Evolutionary conservation across 2,797 vertebrate genomes (phyloP), one percentile per base, ranked within the genome.

Genomic region (Tauraco hartlaubi): DNA sequence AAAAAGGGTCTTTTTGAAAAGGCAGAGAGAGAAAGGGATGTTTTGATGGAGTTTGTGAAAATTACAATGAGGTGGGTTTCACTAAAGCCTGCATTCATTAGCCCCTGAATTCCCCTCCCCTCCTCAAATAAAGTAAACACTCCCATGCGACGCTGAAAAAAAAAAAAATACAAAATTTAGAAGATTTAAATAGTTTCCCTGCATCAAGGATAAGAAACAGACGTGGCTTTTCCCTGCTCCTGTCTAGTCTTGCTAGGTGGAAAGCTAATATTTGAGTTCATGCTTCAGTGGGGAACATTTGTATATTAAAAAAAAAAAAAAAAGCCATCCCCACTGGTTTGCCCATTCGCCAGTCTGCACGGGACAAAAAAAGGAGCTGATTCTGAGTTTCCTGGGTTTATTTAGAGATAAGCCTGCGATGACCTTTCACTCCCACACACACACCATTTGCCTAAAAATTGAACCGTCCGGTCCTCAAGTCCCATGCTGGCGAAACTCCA

Each of bases 231-330:
- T 96, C 97, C 94, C 88, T 33, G 64, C 90, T 94, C 81, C 97
- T 95, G 96, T 95, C 95, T 97, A 17, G 96, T 94, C 94, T 92
- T 97, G 96, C 97, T 95, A 96, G 94, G 95, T 97, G 97, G 96
- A 97, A 97, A 98, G 95, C 97, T 98, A 98, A 98, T 98, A 98
- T 98, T 98, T 98, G 97, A 95, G 68, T 97, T 97, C 97, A 98
- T 96, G 98, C 97, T 97, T 95, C 95, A 96, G 80, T 94, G 95
- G 93, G 96, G 97, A 94, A 86, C 93, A 94, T 97, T 97, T 97
- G 96, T 97, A 72, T 95, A 94, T 96, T 94, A 31, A 54, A 96
- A 96, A 66, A 96, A 96, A 66, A 66, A 90, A 69, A 54, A 85
- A 84, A 85, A 23, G 19, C 63, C 77, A 35, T 83, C 94, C 90